phyloP scores from a whole-genome alignment of 2,888 invertebrate genomes.

The Epirrhoe alternata region DNA sequence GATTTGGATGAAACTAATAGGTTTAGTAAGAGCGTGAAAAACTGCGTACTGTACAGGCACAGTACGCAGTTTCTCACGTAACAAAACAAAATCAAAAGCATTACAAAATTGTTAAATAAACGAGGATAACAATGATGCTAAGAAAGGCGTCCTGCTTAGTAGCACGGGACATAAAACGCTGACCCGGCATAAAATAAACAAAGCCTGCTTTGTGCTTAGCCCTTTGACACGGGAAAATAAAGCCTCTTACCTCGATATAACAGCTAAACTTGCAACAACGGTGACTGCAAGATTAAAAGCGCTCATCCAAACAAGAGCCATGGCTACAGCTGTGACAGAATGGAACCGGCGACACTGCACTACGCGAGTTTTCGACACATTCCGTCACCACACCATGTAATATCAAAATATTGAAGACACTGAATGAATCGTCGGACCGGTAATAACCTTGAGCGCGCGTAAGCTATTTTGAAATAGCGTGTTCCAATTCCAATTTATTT shows the following conservation, averaged over 20 bases:
- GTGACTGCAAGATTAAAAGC: conserved; percentile 87
- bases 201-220: conserved; percentile 28
- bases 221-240: conserved; percentile 15
- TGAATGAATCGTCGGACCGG: conserved; percentile 3
- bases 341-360: conserved; percentile 49
- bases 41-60: too few species aligned
- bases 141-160: conserved; percentile 10
- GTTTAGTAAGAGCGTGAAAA: too few species aligned
- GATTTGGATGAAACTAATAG: too few species aligned
- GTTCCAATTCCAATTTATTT: conserved; percentile 18
- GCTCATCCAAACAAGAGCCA: conserved; percentile 88
- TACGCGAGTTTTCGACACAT: conserved; percentile 44
- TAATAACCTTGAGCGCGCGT: conserved; percentile 21
- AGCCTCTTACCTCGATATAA: conserved; percentile 51
- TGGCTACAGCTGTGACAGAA: conserved; percentile 58
- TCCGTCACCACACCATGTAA: conserved; percentile 33
- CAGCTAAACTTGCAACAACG: conserved; percentile 86
- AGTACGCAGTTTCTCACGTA: too few species aligned
- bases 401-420: conserved; percentile 22
- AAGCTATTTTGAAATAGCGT: conserved; percentile 28
- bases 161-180: conserved; percentile 22
- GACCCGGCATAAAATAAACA: conserved; percentile 31
- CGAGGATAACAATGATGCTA: conserved; percentile 8
- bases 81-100: background rate
- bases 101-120: background rate